A percentile compares a stretch with the other conserved stretches of the same genome.
Evolutionary conservation across 2,797 vertebrate genomes (phyloP).

Genomic region (Kryptopterus vitreolus): DNA sequence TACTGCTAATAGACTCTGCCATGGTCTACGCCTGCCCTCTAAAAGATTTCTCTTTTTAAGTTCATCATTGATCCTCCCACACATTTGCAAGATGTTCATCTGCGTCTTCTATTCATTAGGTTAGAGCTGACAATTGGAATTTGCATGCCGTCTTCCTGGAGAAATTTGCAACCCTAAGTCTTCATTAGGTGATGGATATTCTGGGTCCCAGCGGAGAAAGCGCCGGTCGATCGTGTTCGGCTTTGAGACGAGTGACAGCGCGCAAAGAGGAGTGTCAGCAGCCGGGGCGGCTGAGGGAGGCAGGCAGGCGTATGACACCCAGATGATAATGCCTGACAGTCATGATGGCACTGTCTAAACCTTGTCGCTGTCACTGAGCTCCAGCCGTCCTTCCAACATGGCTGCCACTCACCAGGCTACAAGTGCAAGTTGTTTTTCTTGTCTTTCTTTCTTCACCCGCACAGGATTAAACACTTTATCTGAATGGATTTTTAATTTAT

Average conservation of each 20-base stretch:
- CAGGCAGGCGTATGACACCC: slow-evolving; percentile 45
- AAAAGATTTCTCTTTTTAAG: neutral
- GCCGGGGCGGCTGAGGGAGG: slow-evolving; percentile 10
- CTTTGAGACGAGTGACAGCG: slow-evolving; percentile 29
- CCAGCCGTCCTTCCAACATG: slow-evolving; percentile 35
- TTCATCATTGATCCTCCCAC: slow-evolving; percentile 20
- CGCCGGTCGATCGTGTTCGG: slow-evolving; percentile 31
- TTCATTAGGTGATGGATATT: slow-evolving; percentile 44
- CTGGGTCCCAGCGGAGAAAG: slow-evolving; percentile 11
- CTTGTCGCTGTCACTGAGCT: slow-evolving; percentile 49
- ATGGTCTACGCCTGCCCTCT: neutral
- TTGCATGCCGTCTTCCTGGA: slow-evolving; percentile 8
- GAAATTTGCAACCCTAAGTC: slow-evolving; percentile 33
- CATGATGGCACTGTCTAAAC: slow-evolving; percentile 48
- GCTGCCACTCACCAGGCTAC: slow-evolving; percentile 38
- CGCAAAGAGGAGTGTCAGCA: slow-evolving; percentile 38
- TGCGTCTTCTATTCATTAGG: slow-evolving; percentile 16
- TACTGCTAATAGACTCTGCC: neutral
- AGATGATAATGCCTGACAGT: slow-evolving; percentile 50
- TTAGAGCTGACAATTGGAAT: slow-evolving; percentile 33
- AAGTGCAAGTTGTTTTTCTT: neutral
- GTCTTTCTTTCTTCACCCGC: too few relatives aligned
- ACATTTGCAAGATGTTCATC: slow-evolving; percentile 17
- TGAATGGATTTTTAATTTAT: neutral
- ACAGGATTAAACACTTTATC: neutral